phyloP scores from a whole-genome alignment of 2,113 vertebrate genomes.

The Cephalopterus ornatus region DNA sequence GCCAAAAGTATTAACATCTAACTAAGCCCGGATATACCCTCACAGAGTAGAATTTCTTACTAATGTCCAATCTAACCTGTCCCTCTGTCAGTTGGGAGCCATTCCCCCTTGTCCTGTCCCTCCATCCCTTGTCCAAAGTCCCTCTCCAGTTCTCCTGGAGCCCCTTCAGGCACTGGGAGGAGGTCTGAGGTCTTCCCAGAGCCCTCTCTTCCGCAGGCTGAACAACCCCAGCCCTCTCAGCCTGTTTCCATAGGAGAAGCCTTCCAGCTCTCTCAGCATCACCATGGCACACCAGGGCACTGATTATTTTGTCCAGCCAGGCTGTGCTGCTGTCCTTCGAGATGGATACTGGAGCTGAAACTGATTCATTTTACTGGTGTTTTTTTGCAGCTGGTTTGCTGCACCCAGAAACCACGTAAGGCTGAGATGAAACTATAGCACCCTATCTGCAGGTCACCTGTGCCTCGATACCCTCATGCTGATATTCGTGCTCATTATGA shows the following conservation, averaged over 20 bases:
- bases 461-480: rapidly evolving
- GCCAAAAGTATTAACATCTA: too few relatives aligned
- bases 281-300: not conserved
- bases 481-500: not conserved
- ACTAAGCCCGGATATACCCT: too few relatives aligned
- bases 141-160: not conserved
- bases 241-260: not conserved
- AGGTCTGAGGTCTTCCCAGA: not conserved
- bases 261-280: not conserved
- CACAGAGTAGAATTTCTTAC: not conserved
- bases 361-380: not conserved
- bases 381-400: not conserved
- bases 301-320: not conserved
- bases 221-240: not conserved
- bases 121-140: not conserved
- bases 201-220: not conserved
- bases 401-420: not conserved
- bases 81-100: not conserved
- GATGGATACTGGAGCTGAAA: rapidly evolving
- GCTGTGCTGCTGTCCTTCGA: not conserved
- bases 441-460: not conserved
- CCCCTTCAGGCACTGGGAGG: not conserved
- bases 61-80: rapidly evolving
- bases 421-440: not conserved
- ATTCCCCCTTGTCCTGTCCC: not conserved